These are phyloP conservation scores for Xanthorhoe spadicearia DNA, from an alignment of 2,888 invertebrate species.

Conservation along the genomic window DNA sequence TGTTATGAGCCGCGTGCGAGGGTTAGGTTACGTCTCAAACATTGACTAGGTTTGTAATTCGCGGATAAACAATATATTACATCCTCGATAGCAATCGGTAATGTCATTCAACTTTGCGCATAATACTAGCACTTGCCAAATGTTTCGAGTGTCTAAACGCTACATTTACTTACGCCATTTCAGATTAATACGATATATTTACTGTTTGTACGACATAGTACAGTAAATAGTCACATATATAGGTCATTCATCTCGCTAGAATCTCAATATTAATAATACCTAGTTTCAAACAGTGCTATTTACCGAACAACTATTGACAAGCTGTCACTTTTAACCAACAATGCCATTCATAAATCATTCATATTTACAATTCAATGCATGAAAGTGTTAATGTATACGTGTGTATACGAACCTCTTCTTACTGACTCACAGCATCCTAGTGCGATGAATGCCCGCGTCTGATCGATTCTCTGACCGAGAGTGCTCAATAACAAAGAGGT, in stretches of 20 bases:
- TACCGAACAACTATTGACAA: constrained; percentile 35
- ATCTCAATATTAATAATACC: constrained; percentile 21
- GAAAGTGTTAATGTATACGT: constrained; percentile 45
- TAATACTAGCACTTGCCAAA: constrained; percentile 2
- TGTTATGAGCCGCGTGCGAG: constrained; percentile 56
- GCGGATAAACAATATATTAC: constrained; percentile 32
- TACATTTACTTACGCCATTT: not conserved
- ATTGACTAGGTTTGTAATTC: constrained; percentile 35
- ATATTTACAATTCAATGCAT: constrained; percentile 47
- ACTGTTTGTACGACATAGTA: not conserved
- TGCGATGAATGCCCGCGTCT: constrained; percentile 22
- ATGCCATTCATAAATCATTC: constrained; percentile 57
- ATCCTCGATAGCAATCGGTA: constrained; percentile 34
- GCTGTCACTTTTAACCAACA: constrained; percentile 58
- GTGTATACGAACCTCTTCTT: constrained; percentile 50
- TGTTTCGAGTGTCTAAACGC: not conserved
- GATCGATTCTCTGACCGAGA: constrained; percentile 30
- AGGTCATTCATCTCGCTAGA: constrained; percentile 19
- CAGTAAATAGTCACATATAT: not conserved
- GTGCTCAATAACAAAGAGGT: constrained; percentile 30
- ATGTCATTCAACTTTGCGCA: constrained; percentile 48
- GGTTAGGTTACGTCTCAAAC: constrained; percentile 51
- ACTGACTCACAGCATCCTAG: constrained; percentile 35
- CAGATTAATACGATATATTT: not conserved
- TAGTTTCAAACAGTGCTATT: constrained; percentile 22